Evolutionary conservation across 2,888 invertebrate genomes (phyloP).

Genomic region (Drosophila prostipennis): DNA sequence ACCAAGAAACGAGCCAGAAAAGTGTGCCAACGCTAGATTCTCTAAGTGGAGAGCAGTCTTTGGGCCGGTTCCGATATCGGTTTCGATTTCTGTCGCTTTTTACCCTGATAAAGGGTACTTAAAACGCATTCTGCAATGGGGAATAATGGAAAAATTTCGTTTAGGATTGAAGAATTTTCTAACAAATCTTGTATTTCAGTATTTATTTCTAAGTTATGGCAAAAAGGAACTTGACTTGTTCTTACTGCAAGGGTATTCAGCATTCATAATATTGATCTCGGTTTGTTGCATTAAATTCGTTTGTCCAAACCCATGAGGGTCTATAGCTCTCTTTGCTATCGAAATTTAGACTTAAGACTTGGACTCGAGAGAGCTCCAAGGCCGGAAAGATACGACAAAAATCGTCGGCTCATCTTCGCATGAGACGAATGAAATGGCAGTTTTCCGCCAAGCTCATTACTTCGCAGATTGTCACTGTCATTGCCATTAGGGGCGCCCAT

Average conservation of each 20-base stretch:
- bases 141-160: too few species aligned
- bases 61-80: conserved; percentile 38
- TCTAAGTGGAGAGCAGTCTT: conserved; percentile 53
- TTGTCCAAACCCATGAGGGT: too few species aligned
- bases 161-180: neutral
- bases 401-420: conserved; percentile 42
- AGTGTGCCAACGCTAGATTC: conserved; percentile 64
- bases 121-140: neutral
- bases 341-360: neutral
- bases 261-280: too few species aligned
- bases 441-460: conserved; percentile 42
- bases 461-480: conserved; percentile 60
- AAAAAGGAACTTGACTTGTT: too few species aligned
- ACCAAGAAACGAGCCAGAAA: conserved; percentile 47
- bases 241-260: neutral
- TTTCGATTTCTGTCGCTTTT: conserved; percentile 10
- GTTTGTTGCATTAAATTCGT: too few species aligned
- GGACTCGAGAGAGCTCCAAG: conserved; percentile 49
- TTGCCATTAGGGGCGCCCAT: conserved; percentile 37
- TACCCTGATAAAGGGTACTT: conserved; percentile 5
- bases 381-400: conserved; percentile 26
- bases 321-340: conserved; percentile 12
- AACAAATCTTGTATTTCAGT: too few species aligned
- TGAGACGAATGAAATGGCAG: conserved; percentile 58
- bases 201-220: neutral